phyloP scores from a whole-genome alignment of 2,888 invertebrate species.

The Eudemis profundana region DNA sequence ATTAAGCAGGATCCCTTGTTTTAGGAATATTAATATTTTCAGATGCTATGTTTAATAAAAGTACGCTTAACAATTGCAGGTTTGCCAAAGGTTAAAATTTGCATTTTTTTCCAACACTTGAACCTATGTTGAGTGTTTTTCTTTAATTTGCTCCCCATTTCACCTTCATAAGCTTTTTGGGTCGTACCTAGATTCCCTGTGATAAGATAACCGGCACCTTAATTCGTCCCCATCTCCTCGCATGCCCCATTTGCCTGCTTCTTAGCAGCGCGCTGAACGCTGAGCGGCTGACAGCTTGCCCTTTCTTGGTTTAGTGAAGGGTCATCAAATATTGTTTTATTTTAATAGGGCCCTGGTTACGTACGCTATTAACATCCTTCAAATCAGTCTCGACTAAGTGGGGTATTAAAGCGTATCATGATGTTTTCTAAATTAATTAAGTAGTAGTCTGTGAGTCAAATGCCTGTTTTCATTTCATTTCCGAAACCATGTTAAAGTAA shows the following conservation, averaged over 20 bases:
- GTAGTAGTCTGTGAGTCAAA: too few relatives aligned
- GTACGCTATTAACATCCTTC: too few relatives aligned
- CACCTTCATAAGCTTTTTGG: slow-evolving; percentile 58
- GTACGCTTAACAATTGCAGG: slow-evolving; percentile 84
- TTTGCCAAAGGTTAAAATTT: slow-evolving; percentile 85
- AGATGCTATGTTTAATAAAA: slow-evolving; percentile 53
- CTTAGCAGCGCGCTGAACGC: neutral
- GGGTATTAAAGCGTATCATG: too few relatives aligned
- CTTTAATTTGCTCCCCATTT: slow-evolving; percentile 63
- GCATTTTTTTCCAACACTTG: slow-evolving; percentile 81
- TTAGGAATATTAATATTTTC: slow-evolving; percentile 54
- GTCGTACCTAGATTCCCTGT: slow-evolving; percentile 47
- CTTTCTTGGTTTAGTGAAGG: neutral
- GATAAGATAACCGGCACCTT: slow-evolving; percentile 48
- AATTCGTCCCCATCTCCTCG: slow-evolving; percentile 2
- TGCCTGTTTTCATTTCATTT: too few relatives aligned
- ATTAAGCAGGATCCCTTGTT: slow-evolving; percentile 55
- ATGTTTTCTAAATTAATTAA: too few relatives aligned
- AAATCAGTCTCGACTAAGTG: too few relatives aligned
- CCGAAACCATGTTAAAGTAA: too few relatives aligned
- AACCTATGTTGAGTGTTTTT: slow-evolving; percentile 60
- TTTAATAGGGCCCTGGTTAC: too few relatives aligned
- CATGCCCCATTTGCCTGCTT: slow-evolving; percentile 5
- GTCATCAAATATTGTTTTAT: too few relatives aligned
- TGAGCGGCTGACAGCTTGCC: neutral